A percentile compares a stretch with the other conserved stretches of the same genome.
phyloP scores from a whole-genome alignment of 2,113 vertebrate genomes.

The Chloebia gouldiae region DNA sequence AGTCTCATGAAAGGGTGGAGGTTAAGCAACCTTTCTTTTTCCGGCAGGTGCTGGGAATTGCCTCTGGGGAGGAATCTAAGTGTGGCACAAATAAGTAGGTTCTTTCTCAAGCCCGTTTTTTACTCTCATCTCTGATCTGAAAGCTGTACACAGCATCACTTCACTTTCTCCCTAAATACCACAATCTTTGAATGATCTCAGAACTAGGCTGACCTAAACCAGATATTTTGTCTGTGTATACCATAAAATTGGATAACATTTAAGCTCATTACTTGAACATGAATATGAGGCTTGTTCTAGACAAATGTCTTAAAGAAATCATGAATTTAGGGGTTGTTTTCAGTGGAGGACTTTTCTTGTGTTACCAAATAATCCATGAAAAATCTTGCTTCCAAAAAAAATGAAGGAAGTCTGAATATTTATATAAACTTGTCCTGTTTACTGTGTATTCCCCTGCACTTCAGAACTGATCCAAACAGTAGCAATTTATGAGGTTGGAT shows the following conservation, averaged over 20 bases:
- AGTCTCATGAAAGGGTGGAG: neutral
- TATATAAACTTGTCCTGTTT: neutral
- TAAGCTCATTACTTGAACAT: neutral
- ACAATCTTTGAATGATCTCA: neutral
- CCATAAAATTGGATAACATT: neutral
- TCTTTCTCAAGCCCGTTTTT: neutral
- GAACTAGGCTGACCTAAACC: neutral
- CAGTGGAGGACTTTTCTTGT: neutral
- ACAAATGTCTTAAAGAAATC: neutral
- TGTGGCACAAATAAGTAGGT: neutral
- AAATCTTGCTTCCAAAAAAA: neutral
- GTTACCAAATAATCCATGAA: neutral
- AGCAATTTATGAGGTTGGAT: neutral
- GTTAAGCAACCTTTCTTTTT: neutral
- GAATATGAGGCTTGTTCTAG: neutral
- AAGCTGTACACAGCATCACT: neutral
- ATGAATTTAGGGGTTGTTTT: neutral
- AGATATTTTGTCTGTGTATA: neutral
- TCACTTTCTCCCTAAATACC: neutral
- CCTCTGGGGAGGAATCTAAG: neutral
- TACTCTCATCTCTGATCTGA: neutral
- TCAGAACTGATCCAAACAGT: neutral
- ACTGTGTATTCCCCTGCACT: neutral
- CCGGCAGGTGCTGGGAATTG: neutral
- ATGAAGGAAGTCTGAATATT: neutral